Conservation (phyloP, 2,113 vertebrate genomes). For the Columba livia region DNA sequence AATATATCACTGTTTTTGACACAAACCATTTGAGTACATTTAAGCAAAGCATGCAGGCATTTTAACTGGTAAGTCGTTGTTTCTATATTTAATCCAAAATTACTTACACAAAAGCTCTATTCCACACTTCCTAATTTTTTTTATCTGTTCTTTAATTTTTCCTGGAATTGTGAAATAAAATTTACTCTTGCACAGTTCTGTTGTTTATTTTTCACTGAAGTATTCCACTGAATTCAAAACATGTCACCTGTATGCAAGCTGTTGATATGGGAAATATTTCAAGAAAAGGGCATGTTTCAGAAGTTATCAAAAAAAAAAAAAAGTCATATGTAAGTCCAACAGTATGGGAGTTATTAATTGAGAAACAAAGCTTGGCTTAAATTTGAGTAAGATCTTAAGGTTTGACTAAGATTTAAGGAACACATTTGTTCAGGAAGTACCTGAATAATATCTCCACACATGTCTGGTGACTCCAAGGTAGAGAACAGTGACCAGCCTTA, state of each 20-base stretch:
- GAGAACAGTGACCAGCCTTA: background rate
- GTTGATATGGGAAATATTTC: background rate
- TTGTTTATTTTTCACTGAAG: background rate
- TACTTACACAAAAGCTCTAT: background rate
- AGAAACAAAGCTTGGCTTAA: background rate
- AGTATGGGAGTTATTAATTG: background rate
- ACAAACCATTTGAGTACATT: background rate
- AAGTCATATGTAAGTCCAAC: background rate
- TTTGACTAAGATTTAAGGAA: background rate
- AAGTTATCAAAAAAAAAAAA: background rate
- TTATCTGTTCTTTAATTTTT: background rate
- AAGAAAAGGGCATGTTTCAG: background rate
- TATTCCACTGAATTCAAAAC: rapidly evolving
- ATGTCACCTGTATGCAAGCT: rapidly evolving
- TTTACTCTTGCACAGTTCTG: background rate
- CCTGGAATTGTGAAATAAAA: background rate
- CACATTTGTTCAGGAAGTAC: background rate
- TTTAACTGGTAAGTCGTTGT: background rate
- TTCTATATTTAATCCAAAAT: background rate
- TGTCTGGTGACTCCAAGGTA: background rate
- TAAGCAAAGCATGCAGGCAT: background rate
- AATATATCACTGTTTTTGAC: background rate
- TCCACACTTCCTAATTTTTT: background rate
- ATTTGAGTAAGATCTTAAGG: background rate
- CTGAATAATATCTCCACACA: background rate